phyloP scores from a whole-genome alignment of 2,797 vertebrate genomes.

The Girardinus metallicus region DNA sequence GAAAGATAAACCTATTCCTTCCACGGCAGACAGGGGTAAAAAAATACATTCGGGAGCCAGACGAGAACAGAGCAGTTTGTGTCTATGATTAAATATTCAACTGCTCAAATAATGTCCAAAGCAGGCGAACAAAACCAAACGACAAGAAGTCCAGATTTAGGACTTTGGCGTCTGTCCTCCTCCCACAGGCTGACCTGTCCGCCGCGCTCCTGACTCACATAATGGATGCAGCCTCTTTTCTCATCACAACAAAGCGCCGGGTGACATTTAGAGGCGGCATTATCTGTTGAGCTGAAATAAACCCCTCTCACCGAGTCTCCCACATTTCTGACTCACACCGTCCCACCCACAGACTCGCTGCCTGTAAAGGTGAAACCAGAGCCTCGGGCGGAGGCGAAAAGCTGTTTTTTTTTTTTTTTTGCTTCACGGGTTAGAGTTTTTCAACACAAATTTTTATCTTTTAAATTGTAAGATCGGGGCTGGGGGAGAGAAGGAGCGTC shows the following conservation, averaged over 20 bases:
- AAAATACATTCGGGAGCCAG: conserved; percentile 25
- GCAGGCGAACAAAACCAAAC: conserved; percentile 1
- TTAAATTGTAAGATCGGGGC: conserved; percentile 1
- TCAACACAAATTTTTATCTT: conserved; percentile 14
- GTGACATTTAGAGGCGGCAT: conserved; percentile 50
- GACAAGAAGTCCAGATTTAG: conserved; percentile 43
- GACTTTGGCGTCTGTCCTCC: conserved; percentile 54
- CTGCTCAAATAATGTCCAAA: conserved; percentile 37
- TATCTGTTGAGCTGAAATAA: conserved; percentile 62
- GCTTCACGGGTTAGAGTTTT: conserved; percentile 15
- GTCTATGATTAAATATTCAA: conserved; percentile 55
- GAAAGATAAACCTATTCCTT: conserved; percentile 19
- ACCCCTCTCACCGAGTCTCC: conserved; percentile 53
- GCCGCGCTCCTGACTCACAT: conserved; percentile 63
- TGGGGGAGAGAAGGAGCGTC: conserved; percentile 1
- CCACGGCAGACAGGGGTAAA: conserved; percentile 23
- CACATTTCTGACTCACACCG: conserved; percentile 59
- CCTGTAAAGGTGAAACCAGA: conserved; percentile 63
- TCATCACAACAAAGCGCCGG: conserved; percentile 63
- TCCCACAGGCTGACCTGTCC: conserved; percentile 56
- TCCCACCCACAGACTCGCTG: conserved; percentile 59
- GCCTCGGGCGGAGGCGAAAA: conserved; percentile 20
- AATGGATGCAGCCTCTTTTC: conserved; percentile 54
- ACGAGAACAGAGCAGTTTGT: conserved; percentile 42
- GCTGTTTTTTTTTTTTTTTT: background rate